Evolutionary conservation across 2,113 vertebrate species (phyloP), one percentile per base, ranked within the genome.

Genomic region (Daphoenositta chrysoptera): DNA sequence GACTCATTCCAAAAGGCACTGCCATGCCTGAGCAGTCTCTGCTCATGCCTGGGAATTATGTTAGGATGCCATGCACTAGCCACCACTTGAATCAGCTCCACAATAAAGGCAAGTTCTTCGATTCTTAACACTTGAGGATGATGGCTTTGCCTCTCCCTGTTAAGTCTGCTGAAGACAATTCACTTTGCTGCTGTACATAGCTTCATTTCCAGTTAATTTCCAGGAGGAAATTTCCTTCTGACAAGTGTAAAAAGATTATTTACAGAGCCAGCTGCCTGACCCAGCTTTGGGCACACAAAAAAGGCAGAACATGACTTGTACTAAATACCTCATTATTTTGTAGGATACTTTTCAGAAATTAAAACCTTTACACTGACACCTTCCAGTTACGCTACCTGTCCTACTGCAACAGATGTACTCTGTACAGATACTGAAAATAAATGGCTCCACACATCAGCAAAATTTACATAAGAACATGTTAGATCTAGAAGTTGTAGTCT

Each of bases 401-500:
- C 2, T 18, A 77, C 4, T 50, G 87, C 60, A 79, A 65, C 5
- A 82, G 39, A 78, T 3, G 7, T 18, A 79, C 5, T 65, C 28
- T 48, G 7, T 26, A 31, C 7, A 90, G 44, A 89, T 50, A 66
- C 15, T 42, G 61, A 71, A 92, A 95, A 87, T 16, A 78, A 87
- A 83, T 22, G 22, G 35, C 26, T 84, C 44, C 27, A 28, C 4
- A 7, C 75, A 56, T 48, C 48, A 88, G 6, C n/a, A 73, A 31
- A 72, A 77, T 83, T 83, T 93, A 88, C 71, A 44, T 93, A 90
- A 71, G 63, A 94, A 65, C n/a, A 54, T 31, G 79, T 44, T 71
- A 83, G 30, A 90, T 88, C 72, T 71, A 90, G 76, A 89, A 83
- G 63, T 18, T 58, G 72, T 33, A 88, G 83, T 75, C 48, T 77